Evolutionary conservation across 2,113 vertebrate genomes (phyloP), one percentile per base, ranked within the genome.

Genomic region (Willisornis vidua): DNA sequence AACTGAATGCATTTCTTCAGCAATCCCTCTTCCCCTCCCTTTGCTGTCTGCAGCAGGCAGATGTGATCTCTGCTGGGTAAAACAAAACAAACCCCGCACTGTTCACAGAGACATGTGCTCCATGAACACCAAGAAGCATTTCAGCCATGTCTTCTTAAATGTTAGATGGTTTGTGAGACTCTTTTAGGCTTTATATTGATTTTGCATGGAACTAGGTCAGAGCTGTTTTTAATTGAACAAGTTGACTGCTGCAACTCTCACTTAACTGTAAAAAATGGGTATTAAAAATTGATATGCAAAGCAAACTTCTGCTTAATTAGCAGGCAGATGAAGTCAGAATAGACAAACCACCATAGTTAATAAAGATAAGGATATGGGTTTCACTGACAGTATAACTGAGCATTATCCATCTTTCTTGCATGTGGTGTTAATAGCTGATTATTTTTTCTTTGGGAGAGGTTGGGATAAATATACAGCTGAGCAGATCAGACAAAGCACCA

Each of bases 281-380:
- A 98, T 98, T 96, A 98, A 97, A 98, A 97, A 97, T 97, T 96
- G 90, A 98, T 98, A 97, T 85, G 91, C 83, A 97, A 97, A 97
- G 94, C 91, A 96, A 97, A 96, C 92, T 90, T 95, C 82, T 95
- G 81, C 94, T 96, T 97, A 97, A 98, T 97, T 97, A 97, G 96
- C 93, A 96, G 95, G 79, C 9, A 14, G 89, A 96, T 96, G 92
- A 97, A 97, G 89, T 89, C 73, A 84, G 76, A 83, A 73, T 35
- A 78, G 87, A 87, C 78, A 96, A 95, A 80, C 43, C 54, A 67
- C 31, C 28, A 14, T 65, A 81, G 82, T 80, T 95, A 77, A 92
- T 62, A 58, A 76, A 94, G 87, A 92, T 76, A 86, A 97, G 51
- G 72, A 75, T 86, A 90, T 70, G n/a, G 71, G 87, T 95, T 89